phyloP scores from a whole-genome alignment of 2,888 invertebrate genomes.

The Noctuana brunneofusca region DNA sequence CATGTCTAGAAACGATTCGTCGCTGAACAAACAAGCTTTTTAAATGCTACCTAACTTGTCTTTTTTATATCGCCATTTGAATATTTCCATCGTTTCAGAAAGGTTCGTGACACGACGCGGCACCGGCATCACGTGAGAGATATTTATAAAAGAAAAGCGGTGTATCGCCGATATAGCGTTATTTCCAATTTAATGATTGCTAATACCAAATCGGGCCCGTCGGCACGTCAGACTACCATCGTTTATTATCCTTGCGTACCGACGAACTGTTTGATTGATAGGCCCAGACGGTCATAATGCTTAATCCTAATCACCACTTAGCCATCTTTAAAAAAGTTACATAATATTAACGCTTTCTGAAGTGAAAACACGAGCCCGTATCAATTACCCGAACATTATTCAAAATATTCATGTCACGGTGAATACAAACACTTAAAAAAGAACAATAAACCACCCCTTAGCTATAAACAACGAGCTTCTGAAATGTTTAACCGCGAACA shows the following conservation, averaged over 20 bases:
- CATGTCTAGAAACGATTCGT: constrained; percentile 80
- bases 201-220: constrained; percentile 75
- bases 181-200: constrained; percentile 83
- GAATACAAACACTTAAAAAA: constrained; percentile 63
- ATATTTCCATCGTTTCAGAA: constrained; percentile 78
- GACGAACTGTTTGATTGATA: constrained; percentile 51
- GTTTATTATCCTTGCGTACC: constrained; percentile 61
- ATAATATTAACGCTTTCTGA: not conserved
- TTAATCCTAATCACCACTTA: constrained; percentile 10
- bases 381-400: constrained; percentile 30
- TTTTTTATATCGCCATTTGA: constrained; percentile 83
- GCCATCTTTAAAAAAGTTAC: not conserved
- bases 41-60: constrained; percentile 83
- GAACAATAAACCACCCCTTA: constrained; percentile 69
- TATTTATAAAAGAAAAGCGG: constrained; percentile 82
- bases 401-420: constrained; percentile 40
- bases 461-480: constrained; percentile 70
- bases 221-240: constrained; percentile 68
- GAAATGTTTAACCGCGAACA: constrained; percentile 80
- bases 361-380: constrained; percentile 21
- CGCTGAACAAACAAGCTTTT: constrained; percentile 81
- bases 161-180: constrained; percentile 79
- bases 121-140: constrained; percentile 80
- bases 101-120: constrained; percentile 80
- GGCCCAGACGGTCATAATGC: constrained; percentile 21